Percentiles rank a stretch among this genome's conserved stretches.
Conservation (phyloP, 2,797 vertebrate species). For the Tympanoctomys barrerae region DNA sequence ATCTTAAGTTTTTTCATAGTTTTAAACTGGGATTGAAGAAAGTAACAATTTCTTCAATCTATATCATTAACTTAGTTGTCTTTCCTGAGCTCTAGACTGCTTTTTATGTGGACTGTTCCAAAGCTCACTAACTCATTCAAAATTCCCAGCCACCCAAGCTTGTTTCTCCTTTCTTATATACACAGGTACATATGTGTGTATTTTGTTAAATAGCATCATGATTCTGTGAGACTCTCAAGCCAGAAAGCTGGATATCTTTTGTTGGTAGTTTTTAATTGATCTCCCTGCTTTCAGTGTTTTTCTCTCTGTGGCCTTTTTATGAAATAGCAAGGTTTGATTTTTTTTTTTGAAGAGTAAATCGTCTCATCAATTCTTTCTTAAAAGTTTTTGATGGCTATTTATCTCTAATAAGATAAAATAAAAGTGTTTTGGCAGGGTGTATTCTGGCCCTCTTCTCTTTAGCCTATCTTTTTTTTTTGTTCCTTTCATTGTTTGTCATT, state of each 20-base stretch:
- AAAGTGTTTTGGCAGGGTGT: not conserved
- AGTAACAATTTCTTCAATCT: constrained; percentile 38
- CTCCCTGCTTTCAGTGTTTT: not conserved
- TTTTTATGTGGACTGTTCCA: constrained; percentile 11
- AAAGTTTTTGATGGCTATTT: constrained; percentile 46
- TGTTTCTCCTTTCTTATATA: not conserved
- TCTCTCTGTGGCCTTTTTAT: not conserved
- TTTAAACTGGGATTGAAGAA: not conserved
- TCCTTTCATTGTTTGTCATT: constrained; percentile 47
- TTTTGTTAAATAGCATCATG: constrained; percentile 1
- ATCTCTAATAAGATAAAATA: constrained; percentile 34
- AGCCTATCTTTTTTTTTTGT: not conserved
- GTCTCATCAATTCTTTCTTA: constrained; percentile 30
- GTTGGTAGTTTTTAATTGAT: constrained; percentile 1
- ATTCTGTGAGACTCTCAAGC: not conserved
- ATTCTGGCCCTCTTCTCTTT: not conserved
- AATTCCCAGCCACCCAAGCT: not conserved
- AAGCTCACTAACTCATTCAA: constrained; percentile 46
- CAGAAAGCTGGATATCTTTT: constrained; percentile 54
- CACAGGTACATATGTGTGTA: not conserved
- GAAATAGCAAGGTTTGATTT: constrained; percentile 45
- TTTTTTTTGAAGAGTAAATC: constrained; percentile 39
- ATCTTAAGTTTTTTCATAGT: constrained; percentile 12
- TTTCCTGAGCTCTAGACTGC: constrained; percentile 8
- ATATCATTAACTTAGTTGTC: not conserved